phyloP scores from a whole-genome alignment of 2,113 vertebrate species.

The Macrotis lagotis region DNA sequence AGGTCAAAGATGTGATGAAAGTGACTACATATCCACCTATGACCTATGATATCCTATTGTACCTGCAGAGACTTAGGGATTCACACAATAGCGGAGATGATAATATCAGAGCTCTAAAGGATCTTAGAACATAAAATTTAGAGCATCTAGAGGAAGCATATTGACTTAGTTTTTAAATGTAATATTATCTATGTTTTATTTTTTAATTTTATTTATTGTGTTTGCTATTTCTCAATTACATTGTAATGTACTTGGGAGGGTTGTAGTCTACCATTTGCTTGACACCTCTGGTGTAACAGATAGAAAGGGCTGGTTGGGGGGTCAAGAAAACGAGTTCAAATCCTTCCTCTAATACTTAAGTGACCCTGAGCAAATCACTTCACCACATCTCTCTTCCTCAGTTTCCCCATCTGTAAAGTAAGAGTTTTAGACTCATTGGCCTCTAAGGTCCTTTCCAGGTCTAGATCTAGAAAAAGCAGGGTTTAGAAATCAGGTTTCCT shows the following conservation, averaged over 20 bases:
- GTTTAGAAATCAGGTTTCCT: not conserved
- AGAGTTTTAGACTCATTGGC: not conserved
- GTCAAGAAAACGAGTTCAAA: not conserved
- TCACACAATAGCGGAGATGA: not conserved
- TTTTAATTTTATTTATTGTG: not conserved
- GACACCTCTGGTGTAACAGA: not conserved
- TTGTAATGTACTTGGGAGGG: not conserved
- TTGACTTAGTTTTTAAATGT: not conserved
- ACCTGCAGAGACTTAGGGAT: not conserved
- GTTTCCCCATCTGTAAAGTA: not conserved
- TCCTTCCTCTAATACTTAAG: not conserved
- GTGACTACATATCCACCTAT: not conserved
- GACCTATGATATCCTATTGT: not conserved
- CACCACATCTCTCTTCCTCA: not conserved
- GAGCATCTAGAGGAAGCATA: not conserved
- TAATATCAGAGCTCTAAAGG: not conserved
- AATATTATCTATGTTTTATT: not conserved
- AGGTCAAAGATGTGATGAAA: not conserved
- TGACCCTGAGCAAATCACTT: not conserved
- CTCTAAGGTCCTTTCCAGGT: too few species aligned
- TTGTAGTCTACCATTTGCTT: not conserved
- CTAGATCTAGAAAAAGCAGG: not conserved
- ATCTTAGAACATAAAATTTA: not conserved
- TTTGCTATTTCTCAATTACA: not conserved
- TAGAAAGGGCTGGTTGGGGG: not conserved